Evolutionary conservation across 2,888 invertebrate genomes (phyloP).

Genomic region (Melangyna quadrimaculata): DNA sequence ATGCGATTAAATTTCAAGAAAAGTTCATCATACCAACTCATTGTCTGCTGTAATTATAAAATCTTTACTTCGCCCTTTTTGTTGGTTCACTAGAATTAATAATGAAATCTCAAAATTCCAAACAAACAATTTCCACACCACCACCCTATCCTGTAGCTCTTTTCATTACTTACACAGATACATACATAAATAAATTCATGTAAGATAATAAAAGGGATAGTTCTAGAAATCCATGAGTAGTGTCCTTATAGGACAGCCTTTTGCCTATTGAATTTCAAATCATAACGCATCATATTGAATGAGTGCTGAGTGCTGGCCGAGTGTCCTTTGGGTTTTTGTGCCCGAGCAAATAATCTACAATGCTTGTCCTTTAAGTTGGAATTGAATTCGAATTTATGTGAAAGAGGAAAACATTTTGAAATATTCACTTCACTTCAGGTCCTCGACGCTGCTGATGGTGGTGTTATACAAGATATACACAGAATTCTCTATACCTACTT

Average conservation of each 20-base stretch:
- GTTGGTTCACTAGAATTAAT: slow-evolving; percentile 2
- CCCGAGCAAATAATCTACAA: slow-evolving; percentile 17
- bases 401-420: background rate
- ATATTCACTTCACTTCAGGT: background rate
- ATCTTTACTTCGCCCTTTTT: background rate
- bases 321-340: slow-evolving; percentile 20
- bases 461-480: background rate
- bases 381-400: slow-evolving; percentile 18
- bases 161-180: background rate
- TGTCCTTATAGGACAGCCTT: slow-evolving; percentile 11
- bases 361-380: slow-evolving; percentile 25
- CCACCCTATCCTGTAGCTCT: background rate
- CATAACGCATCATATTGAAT: slow-evolving; percentile 23
- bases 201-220: background rate
- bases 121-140: slow-evolving; percentile 8
- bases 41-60: slow-evolving; percentile 1
- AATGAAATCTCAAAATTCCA: background rate
- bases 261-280: slow-evolving; percentile 19
- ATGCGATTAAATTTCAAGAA: slow-evolving; percentile 21
- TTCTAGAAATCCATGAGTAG: background rate
- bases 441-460: background rate
- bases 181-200: background rate
- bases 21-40: background rate
- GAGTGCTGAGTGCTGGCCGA: slow-evolving; percentile 6
- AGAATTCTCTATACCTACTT: background rate